These are phyloP conservation scores for Sipha flava DNA, from an alignment of 1,140 invertebrate genomes.

Conservation along the genomic window DNA sequence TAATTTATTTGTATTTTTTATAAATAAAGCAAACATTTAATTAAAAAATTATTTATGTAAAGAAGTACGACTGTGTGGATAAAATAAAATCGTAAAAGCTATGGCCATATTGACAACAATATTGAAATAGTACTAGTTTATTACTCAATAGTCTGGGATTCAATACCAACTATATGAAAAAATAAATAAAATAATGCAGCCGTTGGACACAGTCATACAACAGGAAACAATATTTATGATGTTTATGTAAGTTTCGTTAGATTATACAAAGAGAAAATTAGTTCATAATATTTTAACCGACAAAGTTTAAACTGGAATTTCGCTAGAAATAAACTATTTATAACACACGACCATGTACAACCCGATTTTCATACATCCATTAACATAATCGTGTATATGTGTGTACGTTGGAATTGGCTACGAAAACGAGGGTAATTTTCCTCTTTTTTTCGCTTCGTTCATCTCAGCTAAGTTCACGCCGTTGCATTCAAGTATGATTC, in stretches of 20 bases:
- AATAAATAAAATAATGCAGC: neutral
- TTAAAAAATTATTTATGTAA: neutral
- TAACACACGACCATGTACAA: conserved; percentile 3
- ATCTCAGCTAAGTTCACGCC: neutral
- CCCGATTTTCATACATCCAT: conserved; percentile 3
- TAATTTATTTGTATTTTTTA: too few relatives aligned
- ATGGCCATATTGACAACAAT: neutral
- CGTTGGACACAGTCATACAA: neutral
- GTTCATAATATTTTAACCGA: neutral
- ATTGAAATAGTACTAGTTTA: neutral
- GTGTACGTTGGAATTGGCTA: neutral
- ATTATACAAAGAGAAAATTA: neutral
- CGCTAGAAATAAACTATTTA: conserved; percentile 28
- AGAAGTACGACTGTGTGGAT: neutral
- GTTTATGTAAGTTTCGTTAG: neutral
- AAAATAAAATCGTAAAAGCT: neutral
- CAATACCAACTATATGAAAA: neutral
- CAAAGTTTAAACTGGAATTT: neutral
- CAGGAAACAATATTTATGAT: neutral
- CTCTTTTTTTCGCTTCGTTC: neutral
- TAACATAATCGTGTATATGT: conserved; percentile 12
- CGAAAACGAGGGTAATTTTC: conserved; percentile 21
- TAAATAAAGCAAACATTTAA: neutral
- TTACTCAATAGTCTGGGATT: neutral
- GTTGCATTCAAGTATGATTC: neutral